phyloP scores from a whole-genome alignment of 2,888 invertebrate species.

The Agriopis leucophaearia region DNA sequence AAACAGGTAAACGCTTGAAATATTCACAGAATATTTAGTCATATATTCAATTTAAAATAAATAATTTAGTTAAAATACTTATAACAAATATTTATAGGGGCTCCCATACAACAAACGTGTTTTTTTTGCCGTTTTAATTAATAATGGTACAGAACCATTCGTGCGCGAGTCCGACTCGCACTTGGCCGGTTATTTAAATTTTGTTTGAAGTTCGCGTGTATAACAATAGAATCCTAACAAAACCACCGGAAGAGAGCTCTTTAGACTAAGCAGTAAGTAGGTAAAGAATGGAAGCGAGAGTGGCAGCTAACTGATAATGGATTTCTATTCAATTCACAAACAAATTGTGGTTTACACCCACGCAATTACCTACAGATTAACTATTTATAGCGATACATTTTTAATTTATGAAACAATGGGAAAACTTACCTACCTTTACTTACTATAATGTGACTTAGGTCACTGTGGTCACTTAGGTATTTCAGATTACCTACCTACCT shows the following conservation, averaged over 20 bases:
- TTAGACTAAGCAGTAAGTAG: conserved; percentile 56
- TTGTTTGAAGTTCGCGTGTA: no score
- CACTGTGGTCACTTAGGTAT: background rate
- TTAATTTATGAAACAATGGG: background rate
- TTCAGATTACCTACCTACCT: background rate
- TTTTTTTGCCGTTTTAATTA: no score
- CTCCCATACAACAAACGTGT: no score
- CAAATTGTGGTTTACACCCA: conserved; percentile 3
- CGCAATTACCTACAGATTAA: no score
- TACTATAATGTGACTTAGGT: background rate
- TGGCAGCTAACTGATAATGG: conserved; percentile 50
- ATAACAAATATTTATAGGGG: no score
- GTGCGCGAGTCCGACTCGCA: no score
- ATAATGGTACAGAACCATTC: no score
- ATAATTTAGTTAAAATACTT: no score
- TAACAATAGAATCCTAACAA: conserved; percentile 7
- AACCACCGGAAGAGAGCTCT: conserved; percentile 15
- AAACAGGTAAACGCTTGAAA: no score
- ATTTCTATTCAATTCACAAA: conserved; percentile 13
- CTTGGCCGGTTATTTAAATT: no score
- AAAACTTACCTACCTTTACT: background rate
- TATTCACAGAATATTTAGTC: no score
- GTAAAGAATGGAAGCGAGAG: conserved; percentile 22
- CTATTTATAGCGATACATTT: background rate
- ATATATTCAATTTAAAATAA: no score